Base-by-base conservation (phyloP, 1,140 invertebrate genomes). In the Proales similis region DNA sequence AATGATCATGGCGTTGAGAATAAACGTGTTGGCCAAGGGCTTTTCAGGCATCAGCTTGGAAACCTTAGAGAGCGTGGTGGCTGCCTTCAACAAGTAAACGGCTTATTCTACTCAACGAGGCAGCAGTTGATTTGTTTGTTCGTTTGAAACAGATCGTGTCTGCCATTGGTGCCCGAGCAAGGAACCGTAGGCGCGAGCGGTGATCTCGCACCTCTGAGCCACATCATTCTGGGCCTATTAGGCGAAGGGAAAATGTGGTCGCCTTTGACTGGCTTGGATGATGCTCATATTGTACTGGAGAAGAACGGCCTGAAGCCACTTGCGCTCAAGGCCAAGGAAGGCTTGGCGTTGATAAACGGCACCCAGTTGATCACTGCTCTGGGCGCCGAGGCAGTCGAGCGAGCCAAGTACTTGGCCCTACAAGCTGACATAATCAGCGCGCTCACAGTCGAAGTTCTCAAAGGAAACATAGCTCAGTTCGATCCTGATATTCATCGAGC, bases 241-340 rank as follows among this genome's bases (percentile, higher is more conserved):
- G 84, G 84, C n/a, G 85, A 86, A 74, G 85, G 84, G 1, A 81
- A 81, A 69, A 85, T 86, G 84, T 86, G 84, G 85, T 84, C 81
- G 68, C 79, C 82, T 45, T 70, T 79, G 64, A 85, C 83, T 43
- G 85, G 85, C 11, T 85, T 84, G 84, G 81, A 77, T 14, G 78
- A 83, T 64, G 83, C 84, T 6, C 79, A 79, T 76, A 79, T 81
- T 66, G 82, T 82, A 19, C 67, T 85, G 14, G 77, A 82, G 67
- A 73, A 72, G 26, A 77, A 85, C 69, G 76, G 79, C 42, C 69
- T 86, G 20, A 72, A 74, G 63, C 82, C 83, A 7, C 78, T 85
- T 33, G 72, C 71, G 22, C 72, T 84, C n/a, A 75, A 78, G 53
- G 78, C 83, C 11, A 86, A 85, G 77, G 84, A 86, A 70, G 84